phyloP scores from a whole-genome alignment of 2,888 invertebrate genomes.

The Cheilosia vernalis region DNA sequence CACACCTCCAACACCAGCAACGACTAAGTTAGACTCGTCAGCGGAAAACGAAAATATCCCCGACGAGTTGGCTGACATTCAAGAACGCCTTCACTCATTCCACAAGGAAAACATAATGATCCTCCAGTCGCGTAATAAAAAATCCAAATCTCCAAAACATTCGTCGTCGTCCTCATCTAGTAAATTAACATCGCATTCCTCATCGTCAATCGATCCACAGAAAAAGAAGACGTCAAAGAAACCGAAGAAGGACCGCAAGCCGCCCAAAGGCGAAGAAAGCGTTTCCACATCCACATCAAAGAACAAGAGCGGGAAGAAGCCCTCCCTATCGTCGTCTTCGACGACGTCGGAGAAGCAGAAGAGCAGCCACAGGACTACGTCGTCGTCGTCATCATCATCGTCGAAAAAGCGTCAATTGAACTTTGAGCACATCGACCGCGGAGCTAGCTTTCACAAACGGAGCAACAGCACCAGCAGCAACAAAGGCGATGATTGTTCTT shows the following conservation, averaged over 20 bases:
- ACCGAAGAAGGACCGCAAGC: conserved; percentile 55
- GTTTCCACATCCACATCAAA: conserved; percentile 48
- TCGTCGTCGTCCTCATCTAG: conserved; percentile 58
- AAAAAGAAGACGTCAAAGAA: conserved; percentile 57
- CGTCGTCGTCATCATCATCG: conserved; percentile 68
- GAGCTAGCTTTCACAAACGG: conserved; percentile 76
- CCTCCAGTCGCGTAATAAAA: conserved; percentile 86
- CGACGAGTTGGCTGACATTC: conserved; percentile 86
- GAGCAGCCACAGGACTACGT: conserved; percentile 79
- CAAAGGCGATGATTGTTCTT: conserved; percentile 55
- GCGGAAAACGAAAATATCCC: conserved; percentile 78
- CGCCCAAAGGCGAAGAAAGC: conserved; percentile 46
- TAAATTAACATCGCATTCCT: conserved; percentile 76
- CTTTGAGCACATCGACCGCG: conserved; percentile 84
- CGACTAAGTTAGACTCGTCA: conserved; percentile 35
- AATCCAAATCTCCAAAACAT: conserved; percentile 78
- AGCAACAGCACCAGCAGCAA: conserved; percentile 58
- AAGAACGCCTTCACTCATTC: conserved; percentile 86
- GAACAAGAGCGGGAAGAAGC: conserved; percentile 64
- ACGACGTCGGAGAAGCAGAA: conserved; percentile 81
- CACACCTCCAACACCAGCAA: conserved; percentile 37
- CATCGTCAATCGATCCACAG: conserved; percentile 35
- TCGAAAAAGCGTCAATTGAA: conserved; percentile 83
- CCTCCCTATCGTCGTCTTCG: conserved; percentile 45
- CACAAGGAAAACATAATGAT: conserved; percentile 87